Conservation (phyloP, 2,113 vertebrate species). For the Neomonachus schauinslandi region DNA sequence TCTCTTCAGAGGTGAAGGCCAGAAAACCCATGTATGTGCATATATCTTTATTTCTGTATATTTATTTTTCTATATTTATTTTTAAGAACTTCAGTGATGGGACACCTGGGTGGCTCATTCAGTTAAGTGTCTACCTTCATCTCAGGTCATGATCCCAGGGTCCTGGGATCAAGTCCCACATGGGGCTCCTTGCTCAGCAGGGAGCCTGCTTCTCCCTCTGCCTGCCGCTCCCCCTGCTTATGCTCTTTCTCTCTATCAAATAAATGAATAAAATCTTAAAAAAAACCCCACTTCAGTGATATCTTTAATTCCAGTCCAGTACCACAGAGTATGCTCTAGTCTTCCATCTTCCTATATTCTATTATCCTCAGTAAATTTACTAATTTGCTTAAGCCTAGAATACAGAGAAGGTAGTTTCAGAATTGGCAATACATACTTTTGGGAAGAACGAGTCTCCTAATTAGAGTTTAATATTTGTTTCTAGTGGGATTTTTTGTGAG, state of each 20-base stretch:
- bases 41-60: background rate
- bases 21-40: background rate
- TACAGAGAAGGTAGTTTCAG: background rate
- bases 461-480: background rate
- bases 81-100: too few relatives aligned
- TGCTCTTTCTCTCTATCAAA: background rate
- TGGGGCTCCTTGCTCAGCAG: too few relatives aligned
- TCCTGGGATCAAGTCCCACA: too few relatives aligned
- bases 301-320: background rate
- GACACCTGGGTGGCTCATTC: too few relatives aligned
- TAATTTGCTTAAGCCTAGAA: background rate
- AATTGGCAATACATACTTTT: background rate
- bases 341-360: background rate
- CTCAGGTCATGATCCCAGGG: too few relatives aligned
- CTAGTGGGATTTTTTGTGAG: background rate
- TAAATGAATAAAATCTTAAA: background rate
- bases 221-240: background rate
- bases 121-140: too few relatives aligned
- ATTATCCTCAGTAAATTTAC: background rate
- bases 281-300: background rate
- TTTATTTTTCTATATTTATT: background rate
- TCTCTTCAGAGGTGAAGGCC: background rate
- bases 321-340: background rate
- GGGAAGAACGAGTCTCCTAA: background rate
- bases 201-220: too few relatives aligned